Evolutionary conservation across 2,888 invertebrate species (phyloP), one percentile per base, ranked within the genome.

Genomic region (Miltochrista miniata): DNA sequence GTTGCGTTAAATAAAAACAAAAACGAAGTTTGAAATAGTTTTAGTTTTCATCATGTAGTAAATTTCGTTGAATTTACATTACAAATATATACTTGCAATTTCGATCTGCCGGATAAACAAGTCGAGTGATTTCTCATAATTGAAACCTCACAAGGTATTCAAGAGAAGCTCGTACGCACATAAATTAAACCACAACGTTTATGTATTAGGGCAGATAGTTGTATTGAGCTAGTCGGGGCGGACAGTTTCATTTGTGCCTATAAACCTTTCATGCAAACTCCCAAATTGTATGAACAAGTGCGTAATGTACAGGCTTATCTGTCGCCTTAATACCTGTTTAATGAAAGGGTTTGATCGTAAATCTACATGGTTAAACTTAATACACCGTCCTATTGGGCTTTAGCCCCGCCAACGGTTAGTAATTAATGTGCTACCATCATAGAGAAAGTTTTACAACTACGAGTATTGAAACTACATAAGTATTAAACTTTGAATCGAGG

Each of bases 301-400:
- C 81, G 82, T 85, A 84, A 81, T 81, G 81, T 82, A 75, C 71
- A 77, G 77, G 79, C 83, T 86, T 89, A 89, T 89, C 87, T 87
- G 79, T 87, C 86, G 82, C 85, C 80, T 84, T 88, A 88, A 88
- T 90, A 89, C 90, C 87, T 87, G 85, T 85, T 89, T 90, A 88
- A 90, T 90, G 87, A 90, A 89, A 90, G 88, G 90, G 89, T 87
- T 83, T 79, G 87, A 87, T 89, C 90, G 87, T 90, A 89, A 90
- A 90, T 90, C 88, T 87, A 90, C 86, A 86, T 81, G 83, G 83
- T 79, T 82, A 79, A 87, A 88, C 85, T 87, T 85, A 87, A 86
- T 86, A 85, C 80, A 78, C 76, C 81, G 78, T 84, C 78, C 83
- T 86, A 84, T 85, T 87, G 85, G 86, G 83, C 80, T 81, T 79